Evolutionary conservation across 2,888 invertebrate genomes (phyloP).

Genomic region (Ormyrus nitidulus): DNA sequence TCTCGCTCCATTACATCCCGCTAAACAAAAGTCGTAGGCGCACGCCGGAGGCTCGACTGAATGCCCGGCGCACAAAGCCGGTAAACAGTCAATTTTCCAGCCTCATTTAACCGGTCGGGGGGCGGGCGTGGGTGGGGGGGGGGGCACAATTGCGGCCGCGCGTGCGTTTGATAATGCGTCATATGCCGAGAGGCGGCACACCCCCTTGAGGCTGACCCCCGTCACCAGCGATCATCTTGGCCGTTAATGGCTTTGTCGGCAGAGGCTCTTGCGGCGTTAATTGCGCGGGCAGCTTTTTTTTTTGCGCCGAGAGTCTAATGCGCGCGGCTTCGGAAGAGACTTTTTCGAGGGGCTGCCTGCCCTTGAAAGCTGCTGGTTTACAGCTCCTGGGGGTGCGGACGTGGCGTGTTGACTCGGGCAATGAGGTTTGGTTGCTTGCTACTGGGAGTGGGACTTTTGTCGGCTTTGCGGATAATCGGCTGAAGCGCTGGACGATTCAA

Average conservation of each 20-base stretch:
- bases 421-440: too few species aligned
- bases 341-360: too few species aligned
- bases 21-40: constrained; percentile 3
- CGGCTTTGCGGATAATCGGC: too few species aligned
- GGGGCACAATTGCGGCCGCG: constrained; percentile 6
- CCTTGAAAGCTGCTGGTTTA: too few species aligned
- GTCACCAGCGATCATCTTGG: background rate
- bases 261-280: too few species aligned
- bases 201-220: background rate
- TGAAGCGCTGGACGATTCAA: too few species aligned
- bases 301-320: too few species aligned
- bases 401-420: too few species aligned
- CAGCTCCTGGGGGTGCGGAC: too few species aligned
- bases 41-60: background rate
- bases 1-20: constrained; percentile 25
- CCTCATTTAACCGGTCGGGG: constrained; percentile 29
- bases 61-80: constrained; percentile 17
- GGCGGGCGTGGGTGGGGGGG: background rate
- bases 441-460: too few species aligned
- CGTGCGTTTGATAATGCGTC: constrained; percentile 48
- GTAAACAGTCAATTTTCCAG: constrained; percentile 50
- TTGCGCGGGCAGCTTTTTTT: too few species aligned
- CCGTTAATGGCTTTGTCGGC: background rate
- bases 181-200: constrained; percentile 31
- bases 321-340: too few species aligned